phyloP scores from a whole-genome alignment of 2,888 invertebrate species.

The Thecocarcelia acutangulata region DNA sequence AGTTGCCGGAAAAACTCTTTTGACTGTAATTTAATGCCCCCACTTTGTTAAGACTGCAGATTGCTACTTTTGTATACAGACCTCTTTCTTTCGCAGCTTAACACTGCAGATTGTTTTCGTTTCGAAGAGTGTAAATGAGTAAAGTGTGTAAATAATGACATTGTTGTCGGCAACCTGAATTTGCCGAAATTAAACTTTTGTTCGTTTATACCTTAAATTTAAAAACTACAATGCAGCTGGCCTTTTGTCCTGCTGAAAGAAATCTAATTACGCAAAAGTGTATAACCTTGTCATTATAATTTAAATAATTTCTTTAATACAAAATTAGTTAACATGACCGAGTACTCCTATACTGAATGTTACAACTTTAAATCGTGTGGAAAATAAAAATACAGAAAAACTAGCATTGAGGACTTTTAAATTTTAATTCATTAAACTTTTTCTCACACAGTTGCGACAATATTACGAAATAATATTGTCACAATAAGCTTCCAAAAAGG shows the following conservation, averaged over 20 bases:
- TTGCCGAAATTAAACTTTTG: conserved; percentile 13
- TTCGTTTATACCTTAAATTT: background rate
- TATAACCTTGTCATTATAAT: conserved; percentile 42
- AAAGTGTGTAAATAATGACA: conserved; percentile 29
- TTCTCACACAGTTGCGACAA: no score
- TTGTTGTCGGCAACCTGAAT: conserved; percentile 48
- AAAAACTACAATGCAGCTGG: no score
- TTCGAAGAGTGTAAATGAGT: background rate
- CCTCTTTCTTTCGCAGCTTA: background rate
- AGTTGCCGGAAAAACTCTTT: conserved; percentile 31
- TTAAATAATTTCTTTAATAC: conserved; percentile 10
- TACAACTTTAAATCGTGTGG: no score
- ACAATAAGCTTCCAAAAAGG: no score
- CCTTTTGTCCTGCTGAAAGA: no score
- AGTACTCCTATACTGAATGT: no score
- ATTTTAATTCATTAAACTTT: no score
- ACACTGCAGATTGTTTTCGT: no score
- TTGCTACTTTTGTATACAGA: conserved; percentile 4
- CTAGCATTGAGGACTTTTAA: no score
- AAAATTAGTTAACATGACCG: background rate
- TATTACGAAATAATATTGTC: no score
- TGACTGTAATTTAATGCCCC: conserved; percentile 56
- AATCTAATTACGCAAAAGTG: background rate
- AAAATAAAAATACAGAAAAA: no score
- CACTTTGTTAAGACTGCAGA: conserved; percentile 36